Evolutionary conservation across 2,888 invertebrate genomes (phyloP).

Genomic region (Lasioglossum lativentre): DNA sequence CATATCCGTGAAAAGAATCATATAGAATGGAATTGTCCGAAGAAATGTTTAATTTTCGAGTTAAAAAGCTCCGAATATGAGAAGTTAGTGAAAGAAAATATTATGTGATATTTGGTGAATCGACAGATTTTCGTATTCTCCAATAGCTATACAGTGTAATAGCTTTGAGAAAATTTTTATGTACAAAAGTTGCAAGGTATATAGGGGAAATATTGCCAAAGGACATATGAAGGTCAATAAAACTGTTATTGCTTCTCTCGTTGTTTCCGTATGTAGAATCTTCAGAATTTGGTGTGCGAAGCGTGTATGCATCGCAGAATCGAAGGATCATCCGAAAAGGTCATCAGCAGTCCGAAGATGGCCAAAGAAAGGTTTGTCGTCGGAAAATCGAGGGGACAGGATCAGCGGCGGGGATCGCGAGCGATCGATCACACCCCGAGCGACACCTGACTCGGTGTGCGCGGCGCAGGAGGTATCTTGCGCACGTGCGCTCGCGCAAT

Average conservation of each 20-base stretch:
- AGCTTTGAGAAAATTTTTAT: no score
- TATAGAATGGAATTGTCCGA: no score
- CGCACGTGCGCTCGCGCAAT: slow-evolving; percentile 71
- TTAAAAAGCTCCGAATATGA: no score
- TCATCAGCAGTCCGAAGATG: neutral
- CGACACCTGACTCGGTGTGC: slow-evolving; percentile 41
- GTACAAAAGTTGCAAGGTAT: no score
- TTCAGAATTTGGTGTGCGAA: neutral
- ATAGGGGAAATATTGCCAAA: no score
- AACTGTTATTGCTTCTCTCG: no score
- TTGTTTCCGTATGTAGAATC: no score
- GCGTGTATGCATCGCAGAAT: neutral
- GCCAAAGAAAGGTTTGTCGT: neutral
- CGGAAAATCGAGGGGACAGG: neutral
- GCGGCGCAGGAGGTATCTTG: slow-evolving; percentile 36
- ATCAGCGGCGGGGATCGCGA: neutral
- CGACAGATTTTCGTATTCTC: no score
- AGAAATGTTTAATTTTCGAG: no score
- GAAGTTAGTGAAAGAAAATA: neutral
- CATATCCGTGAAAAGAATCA: no score
- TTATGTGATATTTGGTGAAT: neutral
- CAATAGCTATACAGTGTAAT: no score
- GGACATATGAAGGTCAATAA: no score
- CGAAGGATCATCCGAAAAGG: neutral
- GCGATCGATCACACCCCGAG: slow-evolving; percentile 57